A percentile compares a stretch with the other conserved stretches of the same genome.
Conservation (phyloP, 2,888 invertebrate genomes). For the Lasioglossum pauxillum region DNA sequence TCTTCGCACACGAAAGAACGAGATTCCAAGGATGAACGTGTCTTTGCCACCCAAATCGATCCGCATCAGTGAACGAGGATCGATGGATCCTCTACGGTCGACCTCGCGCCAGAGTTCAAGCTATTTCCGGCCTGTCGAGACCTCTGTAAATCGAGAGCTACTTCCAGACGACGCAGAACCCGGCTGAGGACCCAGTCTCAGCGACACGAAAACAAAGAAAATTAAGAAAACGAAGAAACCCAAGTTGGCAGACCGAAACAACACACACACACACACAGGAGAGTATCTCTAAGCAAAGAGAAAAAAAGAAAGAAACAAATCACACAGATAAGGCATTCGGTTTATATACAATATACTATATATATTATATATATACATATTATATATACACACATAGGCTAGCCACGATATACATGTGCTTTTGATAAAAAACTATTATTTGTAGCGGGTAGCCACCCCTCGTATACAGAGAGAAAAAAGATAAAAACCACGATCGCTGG, state of each 20-base stretch:
- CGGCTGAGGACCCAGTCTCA: constrained; percentile 5
- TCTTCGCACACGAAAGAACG: constrained; percentile 32
- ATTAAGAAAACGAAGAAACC: background rate
- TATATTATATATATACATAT: constrained; percentile 73
- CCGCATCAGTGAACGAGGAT: background rate
- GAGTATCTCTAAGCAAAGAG: background rate
- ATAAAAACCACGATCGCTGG: constrained; percentile 17
- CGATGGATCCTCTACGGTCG: constrained; percentile 18
- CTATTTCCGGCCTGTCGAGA: constrained; percentile 27
- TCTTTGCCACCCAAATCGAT: constrained; percentile 13
- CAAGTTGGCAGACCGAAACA: constrained; percentile 4
- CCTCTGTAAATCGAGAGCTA: constrained; percentile 9
- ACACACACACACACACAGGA: background rate
- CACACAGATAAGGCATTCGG: constrained; percentile 72
- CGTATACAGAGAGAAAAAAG: constrained; percentile 69
- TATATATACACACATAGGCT: constrained; percentile 80
- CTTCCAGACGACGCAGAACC: constrained; percentile 27
- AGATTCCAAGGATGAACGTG: background rate
- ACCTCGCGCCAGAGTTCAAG: constrained; percentile 3
- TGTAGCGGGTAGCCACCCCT: constrained; percentile 76
- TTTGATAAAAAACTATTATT: constrained; percentile 83
- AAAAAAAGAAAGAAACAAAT: constrained; percentile 28
- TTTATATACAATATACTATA: constrained; percentile 77
- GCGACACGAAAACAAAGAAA: background rate
- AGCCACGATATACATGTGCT: constrained; percentile 83